These are phyloP conservation scores for Hoplostethus atlanticus DNA, from an alignment of 2,797 vertebrate genomes.

Conservation along the genomic window DNA sequence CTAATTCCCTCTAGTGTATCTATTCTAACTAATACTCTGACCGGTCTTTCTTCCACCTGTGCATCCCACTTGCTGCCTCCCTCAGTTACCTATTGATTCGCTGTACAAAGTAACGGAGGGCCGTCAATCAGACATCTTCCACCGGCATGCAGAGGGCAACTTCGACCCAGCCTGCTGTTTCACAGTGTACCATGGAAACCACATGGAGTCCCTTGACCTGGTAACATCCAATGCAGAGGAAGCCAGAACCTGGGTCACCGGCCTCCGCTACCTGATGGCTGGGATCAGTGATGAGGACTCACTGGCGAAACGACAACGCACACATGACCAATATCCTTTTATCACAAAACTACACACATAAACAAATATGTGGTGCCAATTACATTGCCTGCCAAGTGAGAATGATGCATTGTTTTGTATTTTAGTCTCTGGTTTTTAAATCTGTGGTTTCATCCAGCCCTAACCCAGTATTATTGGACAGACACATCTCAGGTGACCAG, in stretches of 20 bases:
- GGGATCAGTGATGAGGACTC: conserved; percentile 98
- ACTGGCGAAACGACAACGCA: conserved; percentile 93
- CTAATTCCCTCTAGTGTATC: not conserved
- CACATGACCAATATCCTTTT: conserved; percentile 97
- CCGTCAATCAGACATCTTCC: conserved; percentile 94
- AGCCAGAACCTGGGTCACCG: conserved; percentile 97
- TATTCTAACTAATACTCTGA: conserved; percentile 1
- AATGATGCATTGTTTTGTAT: not conserved
- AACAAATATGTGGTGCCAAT: not conserved
- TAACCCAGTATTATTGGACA: not conserved
- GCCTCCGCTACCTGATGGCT: conserved; percentile 96
- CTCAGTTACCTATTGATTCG: conserved; percentile 96
- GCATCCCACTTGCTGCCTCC: conserved; percentile 9
- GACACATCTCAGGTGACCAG: too few species aligned
- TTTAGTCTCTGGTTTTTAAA: not conserved
- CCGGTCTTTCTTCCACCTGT: conserved; percentile 11
- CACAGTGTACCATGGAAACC: conserved; percentile 96
- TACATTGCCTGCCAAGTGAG: not conserved
- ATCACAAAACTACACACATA: not conserved
- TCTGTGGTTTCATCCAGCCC: conserved; percentile 6
- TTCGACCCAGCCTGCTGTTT: conserved; percentile 96
- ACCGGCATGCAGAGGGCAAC: conserved; percentile 92
- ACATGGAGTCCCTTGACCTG: conserved; percentile 97
- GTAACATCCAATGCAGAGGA: conserved; percentile 96
- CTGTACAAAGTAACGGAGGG: conserved; percentile 98